Evolutionary conservation across 2,797 vertebrate genomes (phyloP).

Genomic region (Masticophis lateralis): DNA sequence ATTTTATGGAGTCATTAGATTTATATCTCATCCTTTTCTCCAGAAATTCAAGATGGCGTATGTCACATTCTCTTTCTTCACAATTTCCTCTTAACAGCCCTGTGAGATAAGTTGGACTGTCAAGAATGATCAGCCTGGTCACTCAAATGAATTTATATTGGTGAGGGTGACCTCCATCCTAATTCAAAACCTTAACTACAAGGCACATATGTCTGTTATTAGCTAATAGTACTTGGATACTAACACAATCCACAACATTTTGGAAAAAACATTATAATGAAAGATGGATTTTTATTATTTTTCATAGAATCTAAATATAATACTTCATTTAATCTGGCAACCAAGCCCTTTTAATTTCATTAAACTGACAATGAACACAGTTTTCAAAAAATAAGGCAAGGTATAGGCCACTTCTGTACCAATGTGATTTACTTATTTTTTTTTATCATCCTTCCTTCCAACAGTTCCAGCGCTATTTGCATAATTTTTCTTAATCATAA

Average conservation of each 20-base stretch:
- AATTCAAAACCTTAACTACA: background rate
- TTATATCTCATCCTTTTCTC: background rate
- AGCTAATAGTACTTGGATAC: background rate
- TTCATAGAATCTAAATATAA: background rate
- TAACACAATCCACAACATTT: background rate
- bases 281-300: background rate
- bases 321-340: background rate
- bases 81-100: background rate
- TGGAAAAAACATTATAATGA: background rate
- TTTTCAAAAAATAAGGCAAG: slow-evolving; percentile 28
- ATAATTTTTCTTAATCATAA: slow-evolving; percentile 43
- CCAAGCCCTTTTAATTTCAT: background rate
- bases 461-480: slow-evolving; percentile 27
- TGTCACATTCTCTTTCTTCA: background rate
- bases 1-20: background rate
- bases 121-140: background rate
- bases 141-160: background rate
- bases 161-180: background rate
- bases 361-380: background rate
- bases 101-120: background rate
- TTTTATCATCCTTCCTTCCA: background rate
- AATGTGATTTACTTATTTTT: background rate
- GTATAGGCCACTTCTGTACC: slow-evolving; percentile 11
- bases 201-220: background rate
- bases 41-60: background rate